Evolutionary conservation across 2,113 vertebrate species (phyloP).

Genomic region (Lepus europaeus): DNA sequence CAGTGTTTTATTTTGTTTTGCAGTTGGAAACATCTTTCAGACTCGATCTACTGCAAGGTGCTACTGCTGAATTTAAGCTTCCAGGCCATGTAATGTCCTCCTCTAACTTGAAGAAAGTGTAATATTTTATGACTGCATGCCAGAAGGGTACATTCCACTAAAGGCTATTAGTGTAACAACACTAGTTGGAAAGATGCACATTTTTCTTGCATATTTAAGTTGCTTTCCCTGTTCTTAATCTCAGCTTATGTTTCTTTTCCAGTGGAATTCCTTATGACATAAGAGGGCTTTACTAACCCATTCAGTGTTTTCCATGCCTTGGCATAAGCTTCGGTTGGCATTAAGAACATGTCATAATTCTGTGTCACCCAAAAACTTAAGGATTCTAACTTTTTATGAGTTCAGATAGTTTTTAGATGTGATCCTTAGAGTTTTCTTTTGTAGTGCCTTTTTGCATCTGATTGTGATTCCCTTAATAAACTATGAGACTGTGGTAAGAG

Average conservation of each 20-base stretch:
- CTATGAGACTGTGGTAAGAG: background rate
- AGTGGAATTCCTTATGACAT: background rate
- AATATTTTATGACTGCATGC: background rate
- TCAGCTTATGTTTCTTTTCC: background rate
- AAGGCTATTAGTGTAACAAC: background rate
- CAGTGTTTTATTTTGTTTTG: constrained; percentile 5
- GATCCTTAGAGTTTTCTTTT: background rate
- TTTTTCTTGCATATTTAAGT: background rate
- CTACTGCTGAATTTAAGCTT: background rate
- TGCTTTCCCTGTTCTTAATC: background rate
- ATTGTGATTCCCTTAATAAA: background rate
- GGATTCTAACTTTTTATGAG: constrained; percentile 13
- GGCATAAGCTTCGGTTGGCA: background rate
- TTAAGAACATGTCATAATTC: background rate
- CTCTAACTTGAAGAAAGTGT: background rate
- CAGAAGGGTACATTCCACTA: background rate
- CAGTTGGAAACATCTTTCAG: background rate
- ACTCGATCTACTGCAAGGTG: background rate
- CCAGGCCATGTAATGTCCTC: background rate
- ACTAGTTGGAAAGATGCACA: background rate
- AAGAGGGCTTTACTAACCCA: background rate
- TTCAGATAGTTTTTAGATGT: background rate
- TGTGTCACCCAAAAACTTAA: background rate
- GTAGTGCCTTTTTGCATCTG: background rate
- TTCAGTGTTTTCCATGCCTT: background rate